Evolutionary conservation across 2,797 vertebrate species (phyloP), one percentile per base, ranked within the genome.

Genomic region (Gallinago nigripennis): DNA sequence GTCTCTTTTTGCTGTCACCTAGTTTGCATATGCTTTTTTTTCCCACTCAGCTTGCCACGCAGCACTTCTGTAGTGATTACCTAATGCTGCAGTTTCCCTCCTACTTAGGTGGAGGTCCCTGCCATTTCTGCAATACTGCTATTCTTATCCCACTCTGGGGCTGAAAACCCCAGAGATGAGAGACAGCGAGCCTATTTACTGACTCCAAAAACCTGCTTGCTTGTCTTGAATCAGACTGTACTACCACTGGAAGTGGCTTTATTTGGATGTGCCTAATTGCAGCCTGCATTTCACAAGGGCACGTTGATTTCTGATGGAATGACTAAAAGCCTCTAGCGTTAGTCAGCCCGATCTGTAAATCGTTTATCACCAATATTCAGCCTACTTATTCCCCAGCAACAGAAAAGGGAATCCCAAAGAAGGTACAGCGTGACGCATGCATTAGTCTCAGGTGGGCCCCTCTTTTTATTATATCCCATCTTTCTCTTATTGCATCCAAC

Each of bases 301-400:
- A 0, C 5, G 7, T 39, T 15, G 16, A 4, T 50, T 84, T 64
- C 54, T 82, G 78, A 57, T 56, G 53, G 68, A 65, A 76, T 79
- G 66, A 79, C 80, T 96, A 86, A 94, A 94, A 93, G 9, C 80
- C 73, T 82, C n/a, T 11, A 56, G 33, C 1, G 0, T 88, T 86
- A 94, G 77, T 95, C 91, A 94, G 45, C 57, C 76, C 86, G 51
- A 53, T 79, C 39, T 70, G 77, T 86, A 95, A 94, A 84, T 88
- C 10, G 3, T 81, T 75, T 78, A 41, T 30, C 82, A 76, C 39
- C 37, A 20, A 23, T 46, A 35, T 24, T 68, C 78, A 87, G 73
- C 85, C 91, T 76, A 76, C 72, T 68, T 79, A 37, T 64, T 81
- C 80, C 57, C 39, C 48, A 94, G 60, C 58, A 91, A 37, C 17